phyloP scores from a whole-genome alignment of 2,797 vertebrate species.

The Orestias chungarensis region DNA sequence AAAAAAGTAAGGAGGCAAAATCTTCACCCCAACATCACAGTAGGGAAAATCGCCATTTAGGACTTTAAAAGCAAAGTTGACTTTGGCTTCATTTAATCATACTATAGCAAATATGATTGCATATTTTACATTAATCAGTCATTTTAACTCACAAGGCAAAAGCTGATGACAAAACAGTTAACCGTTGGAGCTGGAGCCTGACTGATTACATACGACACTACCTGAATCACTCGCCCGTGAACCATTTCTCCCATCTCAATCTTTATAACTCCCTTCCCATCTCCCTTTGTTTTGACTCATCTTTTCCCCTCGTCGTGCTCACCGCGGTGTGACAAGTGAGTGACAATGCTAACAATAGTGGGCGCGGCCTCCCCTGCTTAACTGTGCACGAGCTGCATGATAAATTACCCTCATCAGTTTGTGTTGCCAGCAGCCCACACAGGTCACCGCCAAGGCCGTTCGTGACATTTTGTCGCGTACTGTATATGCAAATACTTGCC shows the following conservation, averaged over 20 bases:
- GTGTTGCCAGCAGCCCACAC: constrained; percentile 78
- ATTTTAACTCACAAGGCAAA: background rate
- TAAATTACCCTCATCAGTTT: constrained; percentile 83
- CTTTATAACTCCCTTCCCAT: constrained; percentile 26
- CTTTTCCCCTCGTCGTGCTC: constrained; percentile 42
- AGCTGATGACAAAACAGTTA: background rate
- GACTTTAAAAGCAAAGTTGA: background rate
- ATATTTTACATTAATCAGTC: background rate
- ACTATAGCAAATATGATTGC: background rate
- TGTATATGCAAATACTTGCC: constrained; percentile 84
- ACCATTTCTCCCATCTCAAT: constrained; percentile 18
- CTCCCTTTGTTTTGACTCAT: constrained; percentile 32
- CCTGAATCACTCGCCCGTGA: constrained; percentile 13
- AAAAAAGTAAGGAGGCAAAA: too few species aligned
- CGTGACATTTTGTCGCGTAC: constrained; percentile 78
- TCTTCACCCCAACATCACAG: background rate
- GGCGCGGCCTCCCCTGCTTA: constrained; percentile 53
- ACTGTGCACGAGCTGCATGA: constrained; percentile 72
- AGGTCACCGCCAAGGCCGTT: constrained; percentile 80
- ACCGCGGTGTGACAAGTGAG: constrained; percentile 78
- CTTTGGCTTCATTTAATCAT: background rate
- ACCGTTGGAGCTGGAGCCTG: background rate
- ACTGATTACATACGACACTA: background rate
- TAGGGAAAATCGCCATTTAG: too few species aligned
- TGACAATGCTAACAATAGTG: constrained; percentile 78